phyloP scores from a whole-genome alignment of 2,113 vertebrate species.

The Hemiprocne comata region DNA sequence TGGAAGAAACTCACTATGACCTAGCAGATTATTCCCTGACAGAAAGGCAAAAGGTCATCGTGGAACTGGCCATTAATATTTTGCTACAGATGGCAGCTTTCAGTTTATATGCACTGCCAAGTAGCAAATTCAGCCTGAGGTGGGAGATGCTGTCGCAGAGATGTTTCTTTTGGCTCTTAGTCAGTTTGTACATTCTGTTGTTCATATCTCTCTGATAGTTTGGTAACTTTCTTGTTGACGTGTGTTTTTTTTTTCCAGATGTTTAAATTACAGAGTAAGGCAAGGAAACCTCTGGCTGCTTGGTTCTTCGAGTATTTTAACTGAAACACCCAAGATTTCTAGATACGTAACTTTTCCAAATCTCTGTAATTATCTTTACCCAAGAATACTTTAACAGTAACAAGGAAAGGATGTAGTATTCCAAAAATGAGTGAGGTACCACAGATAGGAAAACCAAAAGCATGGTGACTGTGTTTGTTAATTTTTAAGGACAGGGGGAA shows the following conservation, averaged over 20 bases:
- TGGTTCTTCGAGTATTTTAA: background rate
- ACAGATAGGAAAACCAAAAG: background rate
- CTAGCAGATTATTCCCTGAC: background rate
- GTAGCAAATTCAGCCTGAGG: background rate
- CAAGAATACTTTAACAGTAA: background rate
- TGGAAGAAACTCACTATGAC: background rate
- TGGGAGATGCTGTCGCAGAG: background rate
- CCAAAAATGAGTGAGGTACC: background rate
- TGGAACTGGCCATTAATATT: background rate
- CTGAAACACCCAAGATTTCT: background rate
- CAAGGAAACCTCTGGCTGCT: background rate
- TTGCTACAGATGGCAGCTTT: background rate
- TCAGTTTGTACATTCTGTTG: background rate
- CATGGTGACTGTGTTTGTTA: background rate
- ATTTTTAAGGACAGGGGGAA: background rate
- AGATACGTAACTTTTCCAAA: background rate
- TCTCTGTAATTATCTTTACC: background rate
- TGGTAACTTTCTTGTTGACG: background rate
- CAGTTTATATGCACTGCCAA: background rate
- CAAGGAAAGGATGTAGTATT: background rate
- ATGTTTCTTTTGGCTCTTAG: background rate
- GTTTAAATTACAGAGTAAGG: background rate
- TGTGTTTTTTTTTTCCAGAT: background rate
- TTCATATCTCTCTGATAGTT: background rate
- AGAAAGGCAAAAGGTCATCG: background rate